Percentiles rank a stretch among this genome's conserved stretches.
phyloP scores from a whole-genome alignment of 2,888 invertebrate genomes.

The Panopea generosa region DNA sequence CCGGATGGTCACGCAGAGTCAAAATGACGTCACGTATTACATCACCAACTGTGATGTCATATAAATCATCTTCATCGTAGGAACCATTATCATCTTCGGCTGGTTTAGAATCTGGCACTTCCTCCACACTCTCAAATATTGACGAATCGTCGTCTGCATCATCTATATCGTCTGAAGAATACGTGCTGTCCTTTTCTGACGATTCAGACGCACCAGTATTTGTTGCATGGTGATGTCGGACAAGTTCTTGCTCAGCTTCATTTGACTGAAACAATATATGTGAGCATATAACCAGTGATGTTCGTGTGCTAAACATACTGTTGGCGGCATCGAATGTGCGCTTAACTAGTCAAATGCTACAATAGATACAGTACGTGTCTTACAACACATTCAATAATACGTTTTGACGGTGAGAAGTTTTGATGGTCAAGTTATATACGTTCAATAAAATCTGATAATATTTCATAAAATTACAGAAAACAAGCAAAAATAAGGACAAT shows the following conservation, averaged over 20 bases:
- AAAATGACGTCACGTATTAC: conserved; percentile 63
- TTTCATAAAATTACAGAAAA: too few relatives aligned
- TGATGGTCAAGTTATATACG: too few relatives aligned
- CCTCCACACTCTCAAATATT: conserved; percentile 18
- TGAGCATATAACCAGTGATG: too few relatives aligned
- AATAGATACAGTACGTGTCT: too few relatives aligned
- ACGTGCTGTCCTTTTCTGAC: conserved; percentile 5
- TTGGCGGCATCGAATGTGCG: too few relatives aligned
- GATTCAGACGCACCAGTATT: background rate
- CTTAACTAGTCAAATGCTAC: too few relatives aligned
- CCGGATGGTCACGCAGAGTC: conserved; percentile 63
- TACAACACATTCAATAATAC: too few relatives aligned
- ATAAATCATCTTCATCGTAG: conserved; percentile 42
- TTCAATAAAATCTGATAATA: too few relatives aligned
- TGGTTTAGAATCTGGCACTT: conserved; percentile 13
- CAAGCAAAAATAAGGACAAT: too few relatives aligned
- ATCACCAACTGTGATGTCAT: conserved; percentile 61
- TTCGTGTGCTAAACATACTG: too few relatives aligned
- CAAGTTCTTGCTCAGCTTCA: conserved; percentile 42
- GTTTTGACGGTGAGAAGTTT: too few relatives aligned
- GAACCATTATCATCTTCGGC: conserved; percentile 21
- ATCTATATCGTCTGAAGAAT: conserved; percentile 6
- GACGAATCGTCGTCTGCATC: conserved; percentile 19
- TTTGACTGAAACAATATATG: conserved; percentile 34
- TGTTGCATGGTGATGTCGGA: conserved; percentile 35